Evolutionary conservation across 1,140 invertebrate species (phyloP).

Genomic region (Halotydeus destructor): DNA sequence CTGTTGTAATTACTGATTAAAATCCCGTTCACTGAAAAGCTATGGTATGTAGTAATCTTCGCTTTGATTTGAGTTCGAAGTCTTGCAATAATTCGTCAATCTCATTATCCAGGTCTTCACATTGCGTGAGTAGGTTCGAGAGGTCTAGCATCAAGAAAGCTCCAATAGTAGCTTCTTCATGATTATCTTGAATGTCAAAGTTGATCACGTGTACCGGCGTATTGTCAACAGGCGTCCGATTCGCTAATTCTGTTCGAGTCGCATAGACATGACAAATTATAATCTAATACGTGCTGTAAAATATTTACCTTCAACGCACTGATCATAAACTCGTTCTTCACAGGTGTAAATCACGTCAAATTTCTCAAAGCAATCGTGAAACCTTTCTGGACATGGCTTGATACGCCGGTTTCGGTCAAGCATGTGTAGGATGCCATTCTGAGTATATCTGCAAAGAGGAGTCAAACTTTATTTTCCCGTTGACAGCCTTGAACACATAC

Average conservation of each 20-base stretch:
- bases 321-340: constrained; percentile 97
- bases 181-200: constrained; percentile 97
- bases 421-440: constrained; percentile 97
- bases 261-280: background rate
- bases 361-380: constrained; percentile 67
- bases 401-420: constrained; percentile 89
- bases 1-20: no score
- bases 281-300: background rate
- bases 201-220: constrained; percentile 84
- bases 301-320: constrained; percentile 41
- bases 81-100: constrained; percentile 90
- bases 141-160: constrained; percentile 95
- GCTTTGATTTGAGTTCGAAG: constrained; percentile 70
- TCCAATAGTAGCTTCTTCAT: constrained; percentile 97
- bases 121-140: constrained; percentile 61
- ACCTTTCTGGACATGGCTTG: constrained; percentile 79
- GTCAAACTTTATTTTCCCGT: background rate
- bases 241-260: constrained; percentile 25
- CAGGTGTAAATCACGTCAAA: constrained; percentile 95
- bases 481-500: constrained; percentile 18
- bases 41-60: constrained; percentile 74
- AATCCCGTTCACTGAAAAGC: constrained; percentile 77
- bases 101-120: constrained; percentile 89
- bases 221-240: constrained; percentile 35
- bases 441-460: constrained; percentile 44